Conservation (phyloP, 2,797 vertebrate genomes). For the Remorina albescens region DNA sequence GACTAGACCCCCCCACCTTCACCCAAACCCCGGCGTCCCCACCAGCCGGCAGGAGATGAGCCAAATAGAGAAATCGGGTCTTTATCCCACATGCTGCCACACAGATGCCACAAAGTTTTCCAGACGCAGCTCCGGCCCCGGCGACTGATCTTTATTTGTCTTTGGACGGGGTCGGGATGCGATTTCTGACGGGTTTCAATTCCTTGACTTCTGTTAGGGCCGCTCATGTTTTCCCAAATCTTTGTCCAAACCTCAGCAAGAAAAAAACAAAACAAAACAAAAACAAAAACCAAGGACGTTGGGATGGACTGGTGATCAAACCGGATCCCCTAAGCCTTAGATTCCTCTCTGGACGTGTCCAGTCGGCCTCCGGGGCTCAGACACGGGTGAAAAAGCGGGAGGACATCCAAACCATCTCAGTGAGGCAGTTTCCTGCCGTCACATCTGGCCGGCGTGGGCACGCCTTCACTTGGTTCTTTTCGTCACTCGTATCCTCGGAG, state of each 20-base stretch:
- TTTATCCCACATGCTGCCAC: slow-evolving; percentile 18
- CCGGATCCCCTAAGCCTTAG: slow-evolving; percentile 13
- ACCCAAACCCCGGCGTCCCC: slow-evolving; percentile 28
- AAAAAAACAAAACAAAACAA: too few species aligned
- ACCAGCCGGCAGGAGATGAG: slow-evolving; percentile 41
- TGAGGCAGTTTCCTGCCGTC: slow-evolving; percentile 43
- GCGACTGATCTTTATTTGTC: slow-evolving; percentile 2
- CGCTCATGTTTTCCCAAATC: background rate
- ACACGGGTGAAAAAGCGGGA: slow-evolving; percentile 10
- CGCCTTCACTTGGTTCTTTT: slow-evolving; percentile 56
- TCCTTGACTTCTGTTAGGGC: background rate
- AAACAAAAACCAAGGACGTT: slow-evolving; percentile 22
- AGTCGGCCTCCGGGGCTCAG: slow-evolving; percentile 13
- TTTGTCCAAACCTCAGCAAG: slow-evolving; percentile 11
- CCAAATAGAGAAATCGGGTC: slow-evolving; percentile 42
- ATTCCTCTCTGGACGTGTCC: slow-evolving; percentile 21
- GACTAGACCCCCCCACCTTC: slow-evolving; percentile 51
- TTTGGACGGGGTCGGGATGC: background rate
- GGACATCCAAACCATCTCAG: slow-evolving; percentile 11
- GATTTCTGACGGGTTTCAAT: background rate
- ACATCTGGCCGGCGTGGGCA: slow-evolving; percentile 28
- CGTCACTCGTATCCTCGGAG: slow-evolving; percentile 38
- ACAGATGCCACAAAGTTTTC: slow-evolving; percentile 18
- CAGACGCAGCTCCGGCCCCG: background rate
- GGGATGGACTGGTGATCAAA: slow-evolving; percentile 30